Conservation (phyloP, 2,797 vertebrate species). For the Xerus rutilus region DNA sequence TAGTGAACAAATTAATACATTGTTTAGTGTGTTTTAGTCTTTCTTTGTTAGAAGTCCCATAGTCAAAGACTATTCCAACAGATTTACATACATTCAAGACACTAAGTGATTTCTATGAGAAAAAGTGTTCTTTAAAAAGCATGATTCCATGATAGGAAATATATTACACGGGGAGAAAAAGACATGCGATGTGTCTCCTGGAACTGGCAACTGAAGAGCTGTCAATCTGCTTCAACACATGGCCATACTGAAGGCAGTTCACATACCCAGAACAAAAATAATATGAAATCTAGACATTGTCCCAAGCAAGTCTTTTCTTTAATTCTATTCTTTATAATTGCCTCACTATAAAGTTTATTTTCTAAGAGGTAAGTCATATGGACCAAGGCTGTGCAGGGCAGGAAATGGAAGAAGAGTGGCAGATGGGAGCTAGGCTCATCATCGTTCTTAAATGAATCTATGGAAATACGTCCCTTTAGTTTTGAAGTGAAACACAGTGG, state of each 20-base stretch:
- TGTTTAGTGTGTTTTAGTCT: background rate
- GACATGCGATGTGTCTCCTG: background rate
- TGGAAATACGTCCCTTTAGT: background rate
- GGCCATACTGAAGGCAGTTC: background rate
- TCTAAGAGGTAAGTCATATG: conserved; percentile 14
- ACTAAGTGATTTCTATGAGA: background rate
- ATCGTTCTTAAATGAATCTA: background rate
- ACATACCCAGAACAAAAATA: background rate
- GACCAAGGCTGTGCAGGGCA: background rate
- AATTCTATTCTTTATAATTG: conserved; percentile 41
- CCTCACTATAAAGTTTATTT: background rate
- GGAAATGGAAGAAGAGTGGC: no score
- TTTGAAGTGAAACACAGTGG: background rate
- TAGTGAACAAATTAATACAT: background rate
- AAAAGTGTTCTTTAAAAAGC: background rate
- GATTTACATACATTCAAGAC: background rate
- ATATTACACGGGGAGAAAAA: background rate
- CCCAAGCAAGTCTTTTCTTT: background rate
- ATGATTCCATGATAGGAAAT: background rate
- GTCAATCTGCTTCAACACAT: no score
- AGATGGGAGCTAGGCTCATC: background rate
- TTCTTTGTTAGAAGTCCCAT: background rate
- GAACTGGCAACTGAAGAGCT: background rate
- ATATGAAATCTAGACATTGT: background rate
- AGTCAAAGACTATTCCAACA: background rate